These are phyloP conservation scores for Ramazzottius varieornatus DNA, from an alignment of 2,888 invertebrate species.

Conservation along the genomic window DNA sequence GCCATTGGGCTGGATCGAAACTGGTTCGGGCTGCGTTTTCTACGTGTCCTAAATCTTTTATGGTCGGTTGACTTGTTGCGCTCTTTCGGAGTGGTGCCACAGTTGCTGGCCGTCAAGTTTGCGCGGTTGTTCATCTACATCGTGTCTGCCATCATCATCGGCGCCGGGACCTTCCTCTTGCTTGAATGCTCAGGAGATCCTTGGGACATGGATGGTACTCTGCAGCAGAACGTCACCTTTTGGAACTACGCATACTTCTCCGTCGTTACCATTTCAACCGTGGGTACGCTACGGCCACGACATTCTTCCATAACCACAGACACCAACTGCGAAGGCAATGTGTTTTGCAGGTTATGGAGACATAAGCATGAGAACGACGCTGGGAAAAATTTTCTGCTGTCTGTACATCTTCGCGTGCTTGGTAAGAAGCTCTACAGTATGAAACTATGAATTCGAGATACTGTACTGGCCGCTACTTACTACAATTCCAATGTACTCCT, in stretches of 20 bases:
- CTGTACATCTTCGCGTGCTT: neutral
- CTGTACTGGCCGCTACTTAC: no score
- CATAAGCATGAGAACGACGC: neutral
- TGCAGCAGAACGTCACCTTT: neutral
- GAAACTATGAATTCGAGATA: no score
- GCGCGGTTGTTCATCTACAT: neutral
- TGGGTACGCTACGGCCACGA: no score
- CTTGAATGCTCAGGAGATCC: neutral
- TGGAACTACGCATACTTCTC: slow-evolving; percentile 1
- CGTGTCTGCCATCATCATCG: neutral
- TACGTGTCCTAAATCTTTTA: neutral
- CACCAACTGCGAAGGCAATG: no score
- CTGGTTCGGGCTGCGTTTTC: neutral
- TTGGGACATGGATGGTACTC: neutral
- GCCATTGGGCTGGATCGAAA: neutral
- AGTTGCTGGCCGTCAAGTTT: neutral
- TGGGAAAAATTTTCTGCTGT: neutral
- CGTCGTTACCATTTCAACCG: neutral
- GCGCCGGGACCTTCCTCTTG: neutral
- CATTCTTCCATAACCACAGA: no score
- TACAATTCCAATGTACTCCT: no score
- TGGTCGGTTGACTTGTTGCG: neutral
- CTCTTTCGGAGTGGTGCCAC: neutral
- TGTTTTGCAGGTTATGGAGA: neutral
- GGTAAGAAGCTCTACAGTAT: neutral